These are phyloP conservation scores for Cheilosia impressa DNA, from an alignment of 2,888 invertebrate species.

Conservation along the genomic window DNA sequence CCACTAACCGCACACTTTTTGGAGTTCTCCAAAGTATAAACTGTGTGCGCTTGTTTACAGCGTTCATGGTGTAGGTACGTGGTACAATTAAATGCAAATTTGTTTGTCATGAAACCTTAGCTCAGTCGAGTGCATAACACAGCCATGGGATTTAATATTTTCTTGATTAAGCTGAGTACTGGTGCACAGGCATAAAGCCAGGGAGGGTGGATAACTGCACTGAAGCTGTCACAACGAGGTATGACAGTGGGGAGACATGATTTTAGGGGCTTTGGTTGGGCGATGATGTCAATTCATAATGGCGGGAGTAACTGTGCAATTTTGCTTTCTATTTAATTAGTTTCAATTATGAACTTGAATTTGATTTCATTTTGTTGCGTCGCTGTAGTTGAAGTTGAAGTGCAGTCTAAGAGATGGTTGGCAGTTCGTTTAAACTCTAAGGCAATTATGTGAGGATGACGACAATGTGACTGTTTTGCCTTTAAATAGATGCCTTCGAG, in stretches of 20 bases:
- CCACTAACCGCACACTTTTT: no score
- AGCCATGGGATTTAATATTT: constrained; percentile 53
- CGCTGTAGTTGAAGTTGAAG: no score
- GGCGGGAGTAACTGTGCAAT: background rate
- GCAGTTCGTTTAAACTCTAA: no score
- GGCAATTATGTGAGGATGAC: no score
- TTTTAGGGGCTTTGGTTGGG: constrained; percentile 12
- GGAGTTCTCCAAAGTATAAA: background rate
- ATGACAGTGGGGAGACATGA: constrained; percentile 10
- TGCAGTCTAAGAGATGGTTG: no score
- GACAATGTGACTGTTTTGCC: no score
- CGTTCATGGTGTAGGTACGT: constrained; percentile 18
- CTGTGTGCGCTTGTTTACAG: constrained; percentile 4
- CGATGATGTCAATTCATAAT: constrained; percentile 41
- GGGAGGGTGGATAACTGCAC: constrained; percentile 25
- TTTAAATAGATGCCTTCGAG: no score
- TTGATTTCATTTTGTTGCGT: no score
- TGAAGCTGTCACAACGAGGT: constrained; percentile 37
- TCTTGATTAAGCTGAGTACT: constrained; percentile 52
- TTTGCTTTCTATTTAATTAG: no score
- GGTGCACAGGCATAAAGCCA: background rate
- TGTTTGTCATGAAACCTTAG: constrained; percentile 50
- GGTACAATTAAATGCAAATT: constrained; percentile 53
- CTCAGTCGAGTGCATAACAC: constrained; percentile 58
- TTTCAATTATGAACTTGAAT: no score